phyloP scores from a whole-genome alignment of 2,797 vertebrate species.

The Oreochromis grahami region DNA sequence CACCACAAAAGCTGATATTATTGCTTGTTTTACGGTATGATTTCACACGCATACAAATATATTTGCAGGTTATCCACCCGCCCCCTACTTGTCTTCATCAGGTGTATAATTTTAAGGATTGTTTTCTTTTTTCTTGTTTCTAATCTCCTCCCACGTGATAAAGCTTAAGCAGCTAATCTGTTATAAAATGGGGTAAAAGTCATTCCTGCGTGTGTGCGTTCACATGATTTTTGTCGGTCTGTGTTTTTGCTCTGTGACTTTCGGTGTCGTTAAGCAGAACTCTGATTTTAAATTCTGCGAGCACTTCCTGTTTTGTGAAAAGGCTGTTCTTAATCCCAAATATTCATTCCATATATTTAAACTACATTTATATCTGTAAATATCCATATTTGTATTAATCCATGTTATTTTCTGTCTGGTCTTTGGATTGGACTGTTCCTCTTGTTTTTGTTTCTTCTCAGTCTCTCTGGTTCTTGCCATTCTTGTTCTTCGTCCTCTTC shows the following conservation, averaged over 20 bases:
- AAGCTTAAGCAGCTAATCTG: conserved; percentile 41
- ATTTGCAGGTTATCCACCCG: background rate
- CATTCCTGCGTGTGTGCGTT: background rate
- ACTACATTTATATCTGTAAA: background rate
- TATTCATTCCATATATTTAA: background rate
- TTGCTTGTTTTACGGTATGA: background rate
- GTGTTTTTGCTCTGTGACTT: background rate
- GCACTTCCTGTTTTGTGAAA: background rate
- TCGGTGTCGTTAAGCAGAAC: background rate
- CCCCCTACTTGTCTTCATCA: background rate
- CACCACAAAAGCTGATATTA: background rate
- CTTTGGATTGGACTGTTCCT: background rate
- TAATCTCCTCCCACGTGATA: conserved; percentile 50
- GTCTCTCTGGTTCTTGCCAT: background rate
- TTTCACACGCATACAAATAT: background rate
- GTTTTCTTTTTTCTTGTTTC: background rate
- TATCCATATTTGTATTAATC: background rate
- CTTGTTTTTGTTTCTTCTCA: background rate
- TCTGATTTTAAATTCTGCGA: background rate
- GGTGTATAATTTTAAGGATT: background rate
- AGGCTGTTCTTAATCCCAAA: background rate
- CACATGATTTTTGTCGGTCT: background rate
- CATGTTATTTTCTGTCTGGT: accelerated
- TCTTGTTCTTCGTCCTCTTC: background rate
- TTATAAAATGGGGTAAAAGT: conserved; percentile 10